Conservation (phyloP, 2,797 vertebrate species). For the Morus bassanus region DNA sequence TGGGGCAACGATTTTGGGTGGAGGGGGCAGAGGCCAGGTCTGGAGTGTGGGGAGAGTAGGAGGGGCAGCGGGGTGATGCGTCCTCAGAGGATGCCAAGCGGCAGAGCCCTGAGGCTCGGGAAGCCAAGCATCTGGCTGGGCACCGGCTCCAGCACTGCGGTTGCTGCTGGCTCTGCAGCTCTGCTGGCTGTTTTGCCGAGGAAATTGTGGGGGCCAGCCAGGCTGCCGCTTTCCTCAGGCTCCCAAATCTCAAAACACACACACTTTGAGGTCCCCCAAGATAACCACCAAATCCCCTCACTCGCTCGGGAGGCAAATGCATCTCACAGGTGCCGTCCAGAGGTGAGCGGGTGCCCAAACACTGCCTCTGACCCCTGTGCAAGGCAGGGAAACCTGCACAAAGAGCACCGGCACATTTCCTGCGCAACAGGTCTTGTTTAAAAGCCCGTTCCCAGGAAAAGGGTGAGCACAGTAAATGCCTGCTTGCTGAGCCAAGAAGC, state of each 20-base stretch:
- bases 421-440: background rate
- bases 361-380: background rate
- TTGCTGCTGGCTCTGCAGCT: background rate
- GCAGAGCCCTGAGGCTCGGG: background rate
- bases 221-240: background rate
- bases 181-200: background rate
- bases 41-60: background rate
- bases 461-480: background rate
- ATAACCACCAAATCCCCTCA: fast-evolving
- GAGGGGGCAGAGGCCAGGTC: background rate
- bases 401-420: background rate
- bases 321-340: background rate
- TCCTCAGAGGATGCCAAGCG: background rate
- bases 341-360: background rate
- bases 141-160: fast-evolving
- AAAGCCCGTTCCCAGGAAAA: background rate
- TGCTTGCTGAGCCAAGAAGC: background rate
- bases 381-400: background rate
- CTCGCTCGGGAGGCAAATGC: fast-evolving
- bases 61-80: fast-evolving
- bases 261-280: background rate
- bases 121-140: background rate
- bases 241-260: background rate
- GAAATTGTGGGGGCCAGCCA: fast-evolving
- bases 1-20: background rate